Evolutionary conservation across 64 coral and sea anemone species (phyloP).

Genomic region (Dendrophyllia cribrosa): DNA sequence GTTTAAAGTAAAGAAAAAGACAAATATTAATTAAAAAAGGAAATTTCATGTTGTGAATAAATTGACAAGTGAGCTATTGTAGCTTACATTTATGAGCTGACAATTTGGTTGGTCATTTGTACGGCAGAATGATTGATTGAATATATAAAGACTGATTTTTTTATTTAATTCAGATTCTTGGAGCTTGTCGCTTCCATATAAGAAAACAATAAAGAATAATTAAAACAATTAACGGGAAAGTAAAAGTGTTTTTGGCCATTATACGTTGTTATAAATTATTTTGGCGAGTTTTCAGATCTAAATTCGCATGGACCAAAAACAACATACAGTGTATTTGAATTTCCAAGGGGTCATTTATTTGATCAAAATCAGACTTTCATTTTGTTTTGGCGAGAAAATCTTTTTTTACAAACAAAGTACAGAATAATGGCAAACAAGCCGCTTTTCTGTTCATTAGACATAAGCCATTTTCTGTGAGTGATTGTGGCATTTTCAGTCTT

Average conservation of each 20-base stretch:
- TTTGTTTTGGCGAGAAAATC: neutral
- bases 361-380: neutral
- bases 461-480: too few relatives aligned
- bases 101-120: conserved; percentile 27
- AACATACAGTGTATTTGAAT: neutral
- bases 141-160: neutral
- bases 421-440: neutral
- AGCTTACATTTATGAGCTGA: neutral
- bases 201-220: neutral
- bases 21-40: conserved; percentile 20
- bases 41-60: conserved; percentile 17
- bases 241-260: too few relatives aligned
- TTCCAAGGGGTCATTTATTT: neutral
- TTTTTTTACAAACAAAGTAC: neutral
- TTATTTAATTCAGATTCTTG: neutral
- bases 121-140: neutral
- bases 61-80: neutral
- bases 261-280: too few relatives aligned
- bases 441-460: neutral
- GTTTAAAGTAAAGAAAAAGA: neutral
- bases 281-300: too few relatives aligned
- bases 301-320: neutral
- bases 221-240: neutral
- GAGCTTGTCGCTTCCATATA: neutral
- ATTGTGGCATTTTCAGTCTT: too few relatives aligned